phyloP scores from a whole-genome alignment of 1,140 invertebrate species.

The Diorhabda elongata region DNA sequence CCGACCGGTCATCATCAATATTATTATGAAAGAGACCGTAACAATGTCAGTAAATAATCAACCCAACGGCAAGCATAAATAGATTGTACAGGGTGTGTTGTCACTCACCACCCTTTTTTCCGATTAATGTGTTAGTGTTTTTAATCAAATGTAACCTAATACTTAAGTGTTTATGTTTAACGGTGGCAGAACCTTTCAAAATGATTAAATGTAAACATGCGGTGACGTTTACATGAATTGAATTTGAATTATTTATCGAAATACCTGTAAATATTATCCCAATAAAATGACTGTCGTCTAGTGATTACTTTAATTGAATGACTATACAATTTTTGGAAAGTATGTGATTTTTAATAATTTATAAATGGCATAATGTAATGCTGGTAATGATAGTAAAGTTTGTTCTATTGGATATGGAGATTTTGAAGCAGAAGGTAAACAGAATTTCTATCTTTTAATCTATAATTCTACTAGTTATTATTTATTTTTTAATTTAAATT shows the following conservation, averaged over 20 bases:
- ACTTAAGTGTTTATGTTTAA: slow-evolving; percentile 39
- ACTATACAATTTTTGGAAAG: too few relatives aligned
- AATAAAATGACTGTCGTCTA: neutral
- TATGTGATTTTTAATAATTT: too few relatives aligned
- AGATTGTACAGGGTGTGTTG: slow-evolving; percentile 24
- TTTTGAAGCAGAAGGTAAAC: too few relatives aligned
- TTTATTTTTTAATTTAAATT: too few relatives aligned
- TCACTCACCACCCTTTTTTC: slow-evolving; percentile 26
- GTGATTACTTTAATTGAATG: too few relatives aligned
- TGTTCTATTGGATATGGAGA: too few relatives aligned
- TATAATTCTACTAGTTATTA: too few relatives aligned
- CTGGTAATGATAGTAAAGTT: too few relatives aligned
- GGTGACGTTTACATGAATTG: slow-evolving; percentile 29
- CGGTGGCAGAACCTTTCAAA: slow-evolving; percentile 33
- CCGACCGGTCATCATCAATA: slow-evolving; percentile 11
- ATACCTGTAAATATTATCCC: slow-evolving; percentile 34
- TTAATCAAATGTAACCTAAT: slow-evolving; percentile 41
- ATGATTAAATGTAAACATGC: slow-evolving; percentile 39
- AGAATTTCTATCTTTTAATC: too few relatives aligned
- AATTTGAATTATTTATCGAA: slow-evolving; percentile 38
- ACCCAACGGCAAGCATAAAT: slow-evolving; percentile 17
- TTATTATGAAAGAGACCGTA: slow-evolving; percentile 18
- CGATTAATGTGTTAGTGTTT: slow-evolving; percentile 37
- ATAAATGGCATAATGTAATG: too few relatives aligned
- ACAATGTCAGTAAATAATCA: slow-evolving; percentile 19